phyloP scores from a whole-genome alignment of 92 coral and sea anemone species.

The Porites rus region DNA sequence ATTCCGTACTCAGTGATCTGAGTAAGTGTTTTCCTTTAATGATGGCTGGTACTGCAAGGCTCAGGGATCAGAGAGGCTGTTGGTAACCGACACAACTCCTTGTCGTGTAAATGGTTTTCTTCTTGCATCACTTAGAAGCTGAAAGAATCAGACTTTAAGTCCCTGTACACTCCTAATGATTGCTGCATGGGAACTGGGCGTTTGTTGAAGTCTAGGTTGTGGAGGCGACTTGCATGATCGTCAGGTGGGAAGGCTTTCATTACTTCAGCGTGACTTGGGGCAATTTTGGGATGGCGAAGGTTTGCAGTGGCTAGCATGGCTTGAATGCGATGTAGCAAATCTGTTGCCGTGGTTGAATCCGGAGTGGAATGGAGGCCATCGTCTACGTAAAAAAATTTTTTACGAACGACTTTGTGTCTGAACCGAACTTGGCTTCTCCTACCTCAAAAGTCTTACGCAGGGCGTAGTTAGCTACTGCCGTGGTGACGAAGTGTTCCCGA shows the following conservation, averaged over 20 bases:
- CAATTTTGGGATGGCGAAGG: slow-evolving; percentile 66
- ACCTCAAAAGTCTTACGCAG: slow-evolving; percentile 46
- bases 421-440: slow-evolving; percentile 41
- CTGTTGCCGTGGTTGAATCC: slow-evolving; percentile 48
- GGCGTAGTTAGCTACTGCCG: slow-evolving; percentile 58
- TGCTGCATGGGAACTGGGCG: slow-evolving; percentile 55
- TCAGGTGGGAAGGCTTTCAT: slow-evolving; percentile 51
- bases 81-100: slow-evolving; percentile 54
- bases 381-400: slow-evolving; percentile 53
- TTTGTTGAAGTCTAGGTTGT: slow-evolving; percentile 46
- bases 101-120: slow-evolving; percentile 58
- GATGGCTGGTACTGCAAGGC: slow-evolving; percentile 53
- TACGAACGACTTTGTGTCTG: slow-evolving; percentile 52
- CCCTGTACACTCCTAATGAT: slow-evolving; percentile 73
- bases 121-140: slow-evolving; percentile 47
- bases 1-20: slow-evolving; percentile 49
- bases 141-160: slow-evolving; percentile 46
- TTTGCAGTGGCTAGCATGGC: slow-evolving; percentile 70
- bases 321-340: slow-evolving; percentile 51
- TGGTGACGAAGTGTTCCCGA: too few relatives aligned
- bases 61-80: slow-evolving; percentile 66
- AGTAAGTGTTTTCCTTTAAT: too few relatives aligned
- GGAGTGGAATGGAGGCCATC: slow-evolving; percentile 54
- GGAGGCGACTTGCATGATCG: slow-evolving; percentile 64
- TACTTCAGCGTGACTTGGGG: slow-evolving; percentile 52